Evolutionary conservation across 2,113 vertebrate genomes (phyloP), one percentile per base, ranked within the genome.

Genomic region (Ptilorrhoa leucosticta): DNA sequence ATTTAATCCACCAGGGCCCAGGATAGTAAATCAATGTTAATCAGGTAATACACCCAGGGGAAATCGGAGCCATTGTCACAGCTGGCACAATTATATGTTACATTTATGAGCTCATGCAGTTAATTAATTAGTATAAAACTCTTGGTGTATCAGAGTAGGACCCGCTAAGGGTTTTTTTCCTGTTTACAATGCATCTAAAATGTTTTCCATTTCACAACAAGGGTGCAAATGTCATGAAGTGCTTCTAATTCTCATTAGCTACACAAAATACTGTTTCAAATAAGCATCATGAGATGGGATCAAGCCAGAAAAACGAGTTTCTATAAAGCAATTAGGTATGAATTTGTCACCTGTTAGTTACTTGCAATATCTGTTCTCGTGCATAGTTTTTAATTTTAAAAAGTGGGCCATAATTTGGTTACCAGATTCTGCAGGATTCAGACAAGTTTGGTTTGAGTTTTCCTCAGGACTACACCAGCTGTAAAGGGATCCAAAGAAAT

Each of bases 281-380:
- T 7, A 35, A 42, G 10, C 18, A 20, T 22, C 15, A 31, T 15
- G 26, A 57, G 42, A 44, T 4, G 4, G 10, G 14, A 10, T 26
- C 0, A 0, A 79, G 16, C 7, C 39, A 87, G 5, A 73, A 26
- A 54, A 86, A 37, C 4, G 23, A 54, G 13, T 7, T 33, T 18
- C 9, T 45, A 7, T 8, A 40, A 80, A 90, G 15, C 7, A 58
- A 22, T 45, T 19, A 66, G 3, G 22, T 20, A 15, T 53, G 15
- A 57, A 26, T 53, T 69, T 77, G 47, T 80, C 54, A 72, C 26
- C n/a, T 60, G 8, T 11, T 73, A 63, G 5, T 45, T 76, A 56
- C 6, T 53, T 57, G 15, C 9, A 60, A 24, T 21, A 61, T 27
- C 8, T 69, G 13, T 39, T 72, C 12, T 48, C 10, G 15, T 44